Conservation (phyloP, 2,113 vertebrate species). For the Rhinogobius similis region DNA sequence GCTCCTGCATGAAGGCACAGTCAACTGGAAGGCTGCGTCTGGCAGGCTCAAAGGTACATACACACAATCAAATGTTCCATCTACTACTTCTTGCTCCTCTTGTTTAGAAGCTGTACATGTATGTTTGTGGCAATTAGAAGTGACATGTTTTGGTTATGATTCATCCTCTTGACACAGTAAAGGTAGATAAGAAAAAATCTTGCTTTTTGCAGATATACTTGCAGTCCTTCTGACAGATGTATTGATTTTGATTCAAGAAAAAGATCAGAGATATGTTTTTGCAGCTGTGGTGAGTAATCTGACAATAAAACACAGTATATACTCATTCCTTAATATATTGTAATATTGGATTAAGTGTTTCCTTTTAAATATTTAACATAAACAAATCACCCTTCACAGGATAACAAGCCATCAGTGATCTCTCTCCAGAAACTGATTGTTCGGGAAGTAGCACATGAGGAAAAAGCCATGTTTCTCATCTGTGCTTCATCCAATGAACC, state of each 20-base stretch:
- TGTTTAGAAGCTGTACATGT: not conserved
- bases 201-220: constrained; percentile 81
- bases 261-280: constrained; percentile 92
- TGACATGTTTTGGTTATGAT: not conserved
- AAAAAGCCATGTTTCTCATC: constrained; percentile 97
- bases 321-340: not conserved
- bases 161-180: not conserved
- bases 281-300: constrained; percentile 86
- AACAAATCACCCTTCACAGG: constrained; percentile 73
- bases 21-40: constrained; percentile 92
- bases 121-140: not conserved
- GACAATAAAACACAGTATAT: not conserved
- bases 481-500: constrained; percentile 90
- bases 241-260: constrained; percentile 91
- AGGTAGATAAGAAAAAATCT: not conserved
- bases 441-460: constrained; percentile 94
- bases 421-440: constrained; percentile 95
- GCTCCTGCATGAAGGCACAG: constrained; percentile 83
- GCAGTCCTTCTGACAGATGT: constrained; percentile 91
- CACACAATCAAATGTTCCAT: not conserved
- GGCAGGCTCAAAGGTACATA: constrained; percentile 88
- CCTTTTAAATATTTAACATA: not conserved
- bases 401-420: constrained; percentile 91
- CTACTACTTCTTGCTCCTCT: not conserved
- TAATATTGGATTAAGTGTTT: not conserved